A percentile compares a stretch with the other conserved stretches of the same genome.
phyloP scores from a whole-genome alignment of 2,113 vertebrate species.

The Ciconia stormi region DNA sequence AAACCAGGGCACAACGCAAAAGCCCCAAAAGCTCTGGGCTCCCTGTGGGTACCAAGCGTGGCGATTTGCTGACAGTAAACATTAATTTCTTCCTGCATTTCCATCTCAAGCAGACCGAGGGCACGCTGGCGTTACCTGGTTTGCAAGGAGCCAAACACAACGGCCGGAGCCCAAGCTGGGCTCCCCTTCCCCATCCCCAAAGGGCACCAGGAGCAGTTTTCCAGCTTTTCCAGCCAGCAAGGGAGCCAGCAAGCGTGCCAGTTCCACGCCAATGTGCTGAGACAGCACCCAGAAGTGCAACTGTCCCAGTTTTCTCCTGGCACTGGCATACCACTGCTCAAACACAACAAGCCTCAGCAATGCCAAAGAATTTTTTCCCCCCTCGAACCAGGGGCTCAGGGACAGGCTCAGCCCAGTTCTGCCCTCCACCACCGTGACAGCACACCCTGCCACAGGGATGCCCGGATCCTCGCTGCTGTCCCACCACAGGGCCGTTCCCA shows the following conservation, averaged over 20 bases:
- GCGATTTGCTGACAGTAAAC: constrained; percentile 19
- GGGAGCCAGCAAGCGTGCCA: not conserved
- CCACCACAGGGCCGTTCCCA: fast-evolving
- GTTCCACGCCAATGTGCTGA: constrained; percentile 16
- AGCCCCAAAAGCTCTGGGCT: not conserved
- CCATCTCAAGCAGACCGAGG: not conserved
- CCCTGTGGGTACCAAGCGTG: not conserved
- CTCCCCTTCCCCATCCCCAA: not conserved
- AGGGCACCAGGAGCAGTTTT: not conserved
- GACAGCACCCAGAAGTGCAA: constrained; percentile 53
- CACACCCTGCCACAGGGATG: not conserved
- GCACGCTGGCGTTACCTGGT: not conserved
- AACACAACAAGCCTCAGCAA: not conserved
- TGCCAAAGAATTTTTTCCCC: fast-evolving
- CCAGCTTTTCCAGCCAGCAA: not conserved
- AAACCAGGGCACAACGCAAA: not conserved
- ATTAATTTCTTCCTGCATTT: not conserved
- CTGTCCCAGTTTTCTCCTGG: constrained; percentile 41
- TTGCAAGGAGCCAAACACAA: not conserved
- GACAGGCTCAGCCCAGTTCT: not conserved
- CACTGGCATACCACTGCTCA: not conserved
- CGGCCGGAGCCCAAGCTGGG: fast-evolving
- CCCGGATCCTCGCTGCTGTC: fast-evolving
- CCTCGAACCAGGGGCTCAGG: fast-evolving
- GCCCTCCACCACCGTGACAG: fast-evolving